Conservation (phyloP, 1,140 invertebrate genomes). For the Carposina sasakii region DNA sequence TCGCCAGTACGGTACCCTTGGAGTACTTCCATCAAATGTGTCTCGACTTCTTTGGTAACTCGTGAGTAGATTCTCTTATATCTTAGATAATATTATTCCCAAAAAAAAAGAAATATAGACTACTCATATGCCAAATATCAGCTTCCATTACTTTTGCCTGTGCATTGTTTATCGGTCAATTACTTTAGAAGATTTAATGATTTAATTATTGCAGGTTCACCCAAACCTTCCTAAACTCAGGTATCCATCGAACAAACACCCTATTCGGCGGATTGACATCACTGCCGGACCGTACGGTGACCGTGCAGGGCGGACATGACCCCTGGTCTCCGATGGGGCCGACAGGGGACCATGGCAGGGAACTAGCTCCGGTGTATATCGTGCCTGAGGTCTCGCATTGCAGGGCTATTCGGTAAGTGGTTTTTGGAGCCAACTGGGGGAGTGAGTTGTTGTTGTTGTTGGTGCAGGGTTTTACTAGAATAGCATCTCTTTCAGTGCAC, state of each 20-base stretch:
- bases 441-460: too few species aligned
- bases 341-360: constrained; percentile 17
- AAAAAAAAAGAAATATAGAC: too few species aligned
- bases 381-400: constrained; percentile 39
- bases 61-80: constrained; percentile 25
- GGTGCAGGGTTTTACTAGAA: too few species aligned
- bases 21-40: constrained; percentile 78
- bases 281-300: constrained; percentile 38
- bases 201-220: constrained; percentile 30
- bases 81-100: background rate
- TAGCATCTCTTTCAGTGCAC: too few species aligned
- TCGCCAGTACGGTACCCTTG: constrained; percentile 76
- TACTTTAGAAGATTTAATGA: background rate
- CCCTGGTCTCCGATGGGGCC: constrained; percentile 49
- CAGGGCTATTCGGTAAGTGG: constrained; percentile 41
- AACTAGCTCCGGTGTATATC: constrained; percentile 32
- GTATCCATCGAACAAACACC: constrained; percentile 41
- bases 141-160: too few species aligned
- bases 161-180: background rate
- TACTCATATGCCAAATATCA: too few species aligned
- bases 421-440: too few species aligned
- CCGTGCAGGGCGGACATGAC: constrained; percentile 33
- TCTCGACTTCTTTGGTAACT: constrained; percentile 75
- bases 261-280: constrained; percentile 35
- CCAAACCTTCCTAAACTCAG: constrained; percentile 21